These are phyloP conservation scores for Hirtodrosophila alboralis DNA, from an alignment of 2,888 invertebrate species.

Conservation along the genomic window DNA sequence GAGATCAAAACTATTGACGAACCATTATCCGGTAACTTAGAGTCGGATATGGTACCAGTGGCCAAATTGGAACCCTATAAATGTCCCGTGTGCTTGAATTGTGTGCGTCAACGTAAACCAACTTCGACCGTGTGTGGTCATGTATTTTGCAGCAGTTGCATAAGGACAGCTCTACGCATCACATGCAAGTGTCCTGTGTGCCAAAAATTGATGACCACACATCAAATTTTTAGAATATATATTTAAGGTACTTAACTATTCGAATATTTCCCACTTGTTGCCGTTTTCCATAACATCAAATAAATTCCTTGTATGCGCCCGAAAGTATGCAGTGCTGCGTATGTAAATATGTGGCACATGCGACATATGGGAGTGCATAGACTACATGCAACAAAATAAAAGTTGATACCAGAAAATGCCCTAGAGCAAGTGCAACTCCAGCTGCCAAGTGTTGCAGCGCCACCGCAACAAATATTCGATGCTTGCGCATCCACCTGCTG, in stretches of 20 bases:
- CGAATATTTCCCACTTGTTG: neutral
- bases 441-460: constrained; percentile 4
- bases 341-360: constrained; percentile 27
- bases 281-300: neutral
- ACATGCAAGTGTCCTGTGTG: constrained; percentile 53
- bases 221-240: constrained; percentile 39
- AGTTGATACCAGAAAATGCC: constrained; percentile 6
- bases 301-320: constrained; percentile 17
- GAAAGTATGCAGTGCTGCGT: constrained; percentile 27
- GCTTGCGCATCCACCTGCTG: constrained; percentile 58
- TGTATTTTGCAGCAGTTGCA: constrained; percentile 53
- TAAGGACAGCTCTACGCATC: constrained; percentile 34
- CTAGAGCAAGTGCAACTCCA: constrained; percentile 8
- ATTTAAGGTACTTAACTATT: constrained; percentile 24
- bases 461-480: constrained; percentile 5
- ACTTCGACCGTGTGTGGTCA: constrained; percentile 53
- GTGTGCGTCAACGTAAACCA: constrained; percentile 38
- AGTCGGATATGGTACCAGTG: neutral
- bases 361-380: constrained; percentile 25
- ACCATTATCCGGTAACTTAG: neutral
- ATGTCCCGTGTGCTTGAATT: constrained; percentile 49
- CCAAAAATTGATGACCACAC: constrained; percentile 25
- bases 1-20: neutral
- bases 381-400: constrained; percentile 50
- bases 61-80: constrained; percentile 21